Evolutionary conservation across 2,797 vertebrate genomes (phyloP), one percentile per base, ranked within the genome.

Genomic region (Morus bassanus): DNA sequence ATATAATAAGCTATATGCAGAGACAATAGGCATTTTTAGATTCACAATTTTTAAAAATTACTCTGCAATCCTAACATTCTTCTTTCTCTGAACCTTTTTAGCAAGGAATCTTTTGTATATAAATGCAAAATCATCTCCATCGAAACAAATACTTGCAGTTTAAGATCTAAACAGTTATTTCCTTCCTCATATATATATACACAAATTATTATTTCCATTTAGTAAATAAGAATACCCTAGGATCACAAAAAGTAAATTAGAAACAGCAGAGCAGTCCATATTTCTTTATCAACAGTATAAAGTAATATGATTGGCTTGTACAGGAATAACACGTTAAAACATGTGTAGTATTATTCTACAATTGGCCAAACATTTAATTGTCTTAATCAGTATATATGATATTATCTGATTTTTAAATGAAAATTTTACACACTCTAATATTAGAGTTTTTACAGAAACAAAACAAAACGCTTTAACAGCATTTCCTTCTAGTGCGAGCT

Each of bases 401-500:
- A 88, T 50, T 83, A 57, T 12, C 25, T 27, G n/a, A 2, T 2
- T 31, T 76, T 35, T 4, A 2, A 75, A 63, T 60, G 25, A n/a
- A 25, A 56, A 18, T 85, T 41, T 87, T 76, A 35, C 27, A 61
- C 46, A 73, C 12, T n/a, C 51, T 37, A 93, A 72, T 88, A 35
- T 63, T 72, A 59, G 30, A 75, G 23, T 30, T 91, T 59, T 84
- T 69, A 63, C 27, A 50, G 77, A 78, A 77, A 65, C 13, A 73
- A 83, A 74, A 16, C 37, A n/a, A 98, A 98, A 85, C 43, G 92
- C 95, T 97, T 98, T 87, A 96, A 95, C 91, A 92, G 96, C 97
- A 98, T 98, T 98, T 98, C 92, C 93, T 96, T 96, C 95, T 96
- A 94, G 93, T 81, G 89, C 97, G 98, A 98, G 96, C 97, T 97